phyloP scores from a whole-genome alignment of 2,113 vertebrate genomes.

The Varanus salvator region DNA sequence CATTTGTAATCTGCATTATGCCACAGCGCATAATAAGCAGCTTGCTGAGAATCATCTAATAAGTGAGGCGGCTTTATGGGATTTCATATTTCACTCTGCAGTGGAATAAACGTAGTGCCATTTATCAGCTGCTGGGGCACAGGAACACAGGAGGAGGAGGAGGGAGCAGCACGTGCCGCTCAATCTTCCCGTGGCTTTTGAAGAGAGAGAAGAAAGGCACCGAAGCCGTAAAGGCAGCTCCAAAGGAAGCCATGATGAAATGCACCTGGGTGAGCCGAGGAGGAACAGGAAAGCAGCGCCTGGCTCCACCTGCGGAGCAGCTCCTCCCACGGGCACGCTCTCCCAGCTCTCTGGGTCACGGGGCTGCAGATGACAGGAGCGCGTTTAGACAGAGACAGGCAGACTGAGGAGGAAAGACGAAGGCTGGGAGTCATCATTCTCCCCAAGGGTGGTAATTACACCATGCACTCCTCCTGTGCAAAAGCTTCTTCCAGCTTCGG shows the following conservation, averaged over 20 bases:
- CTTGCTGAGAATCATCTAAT: slow-evolving; percentile 72
- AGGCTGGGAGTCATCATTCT: slow-evolving; percentile 44
- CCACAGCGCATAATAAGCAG: slow-evolving; percentile 74
- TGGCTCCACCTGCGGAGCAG: fast-evolving
- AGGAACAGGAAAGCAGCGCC: background rate
- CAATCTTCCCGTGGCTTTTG: slow-evolving; percentile 28
- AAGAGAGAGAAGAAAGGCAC: slow-evolving; percentile 7
- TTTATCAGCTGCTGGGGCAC: slow-evolving; percentile 56
- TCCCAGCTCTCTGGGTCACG: background rate
- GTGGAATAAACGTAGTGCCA: slow-evolving; percentile 58
- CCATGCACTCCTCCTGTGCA: slow-evolving; percentile 34
- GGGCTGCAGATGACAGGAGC: slow-evolving; percentile 4
- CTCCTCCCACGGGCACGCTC: background rate
- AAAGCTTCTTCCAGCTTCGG: slow-evolving; percentile 35
- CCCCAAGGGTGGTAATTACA: slow-evolving; percentile 32
- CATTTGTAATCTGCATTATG: slow-evolving; percentile 76
- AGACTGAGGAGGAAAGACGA: slow-evolving; percentile 29
- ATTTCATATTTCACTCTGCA: slow-evolving; percentile 71
- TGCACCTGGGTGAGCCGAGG: background rate
- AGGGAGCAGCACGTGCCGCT: slow-evolving; percentile 17
- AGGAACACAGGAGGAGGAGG: slow-evolving; percentile 42
- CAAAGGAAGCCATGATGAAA: background rate
- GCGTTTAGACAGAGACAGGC: slow-evolving; percentile 25
- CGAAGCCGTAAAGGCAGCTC: background rate
- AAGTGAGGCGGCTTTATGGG: slow-evolving; percentile 66